Base-by-base conservation (phyloP, 1,140 invertebrate species). In the Euura saliciscinereae region DNA sequence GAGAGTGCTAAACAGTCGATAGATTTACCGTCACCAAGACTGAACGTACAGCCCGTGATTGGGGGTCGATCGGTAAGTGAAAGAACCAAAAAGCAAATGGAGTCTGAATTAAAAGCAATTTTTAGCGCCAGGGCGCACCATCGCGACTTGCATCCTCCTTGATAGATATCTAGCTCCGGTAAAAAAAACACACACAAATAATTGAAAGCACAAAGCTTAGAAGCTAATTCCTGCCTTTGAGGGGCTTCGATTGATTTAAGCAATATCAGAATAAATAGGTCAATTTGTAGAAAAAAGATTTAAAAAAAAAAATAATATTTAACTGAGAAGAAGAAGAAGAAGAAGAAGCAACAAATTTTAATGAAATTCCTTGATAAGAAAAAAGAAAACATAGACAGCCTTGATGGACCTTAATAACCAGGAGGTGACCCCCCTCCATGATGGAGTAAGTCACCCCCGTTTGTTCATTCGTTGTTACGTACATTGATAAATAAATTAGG, bases 261-360 rank as follows among this genome's bases (percentile, higher is more conserved):
- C 82, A 87, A 87, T 87, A 86, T 87, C 84, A 84, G 82, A 86
- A 85, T 87, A 85, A 28, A 81, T 87, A 87, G 85, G 85, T 86
- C 85, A 85, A 87, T 86, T 87, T 86, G 77, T 87, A 87, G 80
- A 80, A 66, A 76, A 83, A 82, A 28, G 28, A 80, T 77, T 77
- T 74, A 75, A 77, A 76, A 69, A 65, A 73, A 76, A 44, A 73
- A 71, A 75, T 45, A 71, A 28, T 28, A 28, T 28, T 28, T 28
- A 28, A 28, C 28, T 28, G 28, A 28, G 28, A 28, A 28, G 28
- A 28, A 28, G 28, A 28, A 28, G 28, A 28, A 28, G 28, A 28
- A 28, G 28, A 28, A 28, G 28, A 28, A 28, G 28, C 28, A 28
- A 28, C 0, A 28, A 59, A 59, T 5, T 59, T 59, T 59, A 59